Conservation (phyloP, 2,113 vertebrate genomes). For the Ibidorhyncha struthersii region DNA sequence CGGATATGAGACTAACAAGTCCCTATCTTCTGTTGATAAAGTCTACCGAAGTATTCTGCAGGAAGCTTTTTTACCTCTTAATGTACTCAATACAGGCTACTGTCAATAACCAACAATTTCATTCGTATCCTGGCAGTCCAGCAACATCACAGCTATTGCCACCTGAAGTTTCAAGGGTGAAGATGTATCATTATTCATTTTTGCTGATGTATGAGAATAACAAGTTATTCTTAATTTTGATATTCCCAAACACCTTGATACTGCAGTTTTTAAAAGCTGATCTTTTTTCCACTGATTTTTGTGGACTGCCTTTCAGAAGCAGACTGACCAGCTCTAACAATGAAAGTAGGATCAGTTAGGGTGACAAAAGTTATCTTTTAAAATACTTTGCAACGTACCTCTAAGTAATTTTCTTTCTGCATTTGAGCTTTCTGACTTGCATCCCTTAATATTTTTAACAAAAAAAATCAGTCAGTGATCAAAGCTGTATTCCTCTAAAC, state of each 20-base stretch:
- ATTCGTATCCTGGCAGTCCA: not conserved
- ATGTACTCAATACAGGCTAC: not conserved
- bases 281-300: not conserved
- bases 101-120: not conserved
- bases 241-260: not conserved
- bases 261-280: not conserved
- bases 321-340: not conserved
- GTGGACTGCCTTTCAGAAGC: not conserved
- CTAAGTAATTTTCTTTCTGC: not conserved
- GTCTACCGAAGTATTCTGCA: not conserved
- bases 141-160: not conserved
- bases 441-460: not conserved
- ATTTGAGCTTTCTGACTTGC: not conserved
- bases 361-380: not conserved
- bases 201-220: not conserved
- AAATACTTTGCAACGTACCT: not conserved
- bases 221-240: not conserved
- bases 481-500: not conserved
- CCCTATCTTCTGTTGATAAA: not conserved
- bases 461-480: not conserved
- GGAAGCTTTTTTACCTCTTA: not conserved
- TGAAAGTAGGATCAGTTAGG: not conserved
- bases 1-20: not conserved
- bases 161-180: not conserved
- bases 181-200: not conserved